Evolutionary conservation across 2,113 vertebrate species (phyloP), one percentile per base, ranked within the genome.

Genomic region (Glaucomys volans): DNA sequence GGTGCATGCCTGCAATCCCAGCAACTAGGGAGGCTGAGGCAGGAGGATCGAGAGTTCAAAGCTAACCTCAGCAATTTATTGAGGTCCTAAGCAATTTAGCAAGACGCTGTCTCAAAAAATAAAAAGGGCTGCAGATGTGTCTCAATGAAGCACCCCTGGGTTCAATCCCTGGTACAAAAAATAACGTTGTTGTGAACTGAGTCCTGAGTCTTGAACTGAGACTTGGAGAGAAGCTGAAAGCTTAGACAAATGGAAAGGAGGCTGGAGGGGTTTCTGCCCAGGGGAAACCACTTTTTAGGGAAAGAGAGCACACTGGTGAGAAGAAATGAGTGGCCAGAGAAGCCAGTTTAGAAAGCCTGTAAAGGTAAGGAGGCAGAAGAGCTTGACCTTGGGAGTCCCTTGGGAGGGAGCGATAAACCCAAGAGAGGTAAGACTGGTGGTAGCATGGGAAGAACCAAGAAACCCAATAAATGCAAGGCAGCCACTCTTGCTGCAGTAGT

Each of bases 161-260:
- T 22, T 57, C 54, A 57, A 57, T 57, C 54, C 54, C 20, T 8
- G 8, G 54, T 24, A 57, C 54, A 24, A 57, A 57, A 22, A 57
- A 6, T 47, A 74, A 91, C 90, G 93, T 40, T 64, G 57, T 84
- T 86, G 79, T 91, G 86, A 89, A 74, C 75, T 17, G n/a, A 91
- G 83, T 50, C n/a, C n/a, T n/a, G n/a, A n/a, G n/a, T n/a, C 47
- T 85, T 89, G 57, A 57, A 28, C 1, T 16, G 44, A 90, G 52
- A 37, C 67, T 93, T 75, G 76, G 72, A 66, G 40, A 95, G 54
- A 67, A 40, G 32, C 7, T 4, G 59, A 85, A 67, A 35, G 64
- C 32, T 77, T 50, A 64, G 52, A 85, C 14, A 64, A 57, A 80
- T 2, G 71, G 80, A 35, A 67, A 66, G 3, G 18, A 13, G 12